Evolutionary conservation across 2,797 vertebrate species (phyloP).

Genomic region (Lacerta bilineata): DNA sequence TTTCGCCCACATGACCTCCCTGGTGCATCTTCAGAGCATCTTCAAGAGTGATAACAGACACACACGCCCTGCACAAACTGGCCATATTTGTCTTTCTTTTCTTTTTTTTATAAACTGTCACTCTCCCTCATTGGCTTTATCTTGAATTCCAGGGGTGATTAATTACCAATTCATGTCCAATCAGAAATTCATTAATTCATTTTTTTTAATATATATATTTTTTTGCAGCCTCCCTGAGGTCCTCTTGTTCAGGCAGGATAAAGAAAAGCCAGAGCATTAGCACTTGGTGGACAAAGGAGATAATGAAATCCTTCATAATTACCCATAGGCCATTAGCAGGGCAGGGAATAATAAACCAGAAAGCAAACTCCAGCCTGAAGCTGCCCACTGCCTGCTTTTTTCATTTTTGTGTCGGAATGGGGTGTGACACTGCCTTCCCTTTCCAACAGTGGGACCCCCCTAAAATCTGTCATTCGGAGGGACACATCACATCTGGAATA

Average conservation of each 20-base stretch:
- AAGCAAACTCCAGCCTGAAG: conserved; percentile 27
- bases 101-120: conserved; percentile 1
- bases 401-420: background rate
- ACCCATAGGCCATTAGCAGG: conserved; percentile 74
- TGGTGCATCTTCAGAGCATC: background rate
- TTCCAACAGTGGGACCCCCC: background rate
- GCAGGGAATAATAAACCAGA: conserved; percentile 53
- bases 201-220: conserved; percentile 42
- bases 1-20: background rate
- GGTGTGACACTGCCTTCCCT: background rate
- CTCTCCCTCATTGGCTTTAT: conserved; percentile 45
- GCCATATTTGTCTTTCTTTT: background rate
- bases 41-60: background rate
- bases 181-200: conserved; percentile 79
- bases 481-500: background rate
- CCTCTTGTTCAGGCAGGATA: conserved; percentile 58
- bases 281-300: conserved; percentile 63
- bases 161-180: conserved; percentile 78
- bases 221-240: conserved; percentile 73
- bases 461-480: background rate
- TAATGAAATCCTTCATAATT: conserved; percentile 78
- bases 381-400: background rate
- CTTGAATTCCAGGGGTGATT: conserved; percentile 78
- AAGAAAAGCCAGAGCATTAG: conserved; percentile 51
- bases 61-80: background rate